phyloP scores from a whole-genome alignment of 2,888 invertebrate genomes.

The Therioaphis trifolii region DNA sequence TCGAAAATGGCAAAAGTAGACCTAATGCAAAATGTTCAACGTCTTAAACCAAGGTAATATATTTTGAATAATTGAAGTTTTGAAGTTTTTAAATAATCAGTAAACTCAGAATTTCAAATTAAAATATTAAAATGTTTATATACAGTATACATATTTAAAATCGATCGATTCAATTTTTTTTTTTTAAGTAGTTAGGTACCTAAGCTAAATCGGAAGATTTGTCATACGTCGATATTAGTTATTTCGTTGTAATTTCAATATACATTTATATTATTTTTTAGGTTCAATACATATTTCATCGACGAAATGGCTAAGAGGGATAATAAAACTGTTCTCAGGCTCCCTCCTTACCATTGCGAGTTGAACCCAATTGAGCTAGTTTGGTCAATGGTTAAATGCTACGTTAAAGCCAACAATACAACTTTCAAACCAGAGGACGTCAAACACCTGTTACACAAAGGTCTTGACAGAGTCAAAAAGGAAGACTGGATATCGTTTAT shows the following conservation, averaged over 20 bases:
- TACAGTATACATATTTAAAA: no score
- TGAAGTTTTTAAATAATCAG: not conserved
- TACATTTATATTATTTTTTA: not conserved
- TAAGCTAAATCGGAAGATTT: no score
- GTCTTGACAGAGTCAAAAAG: conserved; percentile 12
- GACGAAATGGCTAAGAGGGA: conserved; percentile 29
- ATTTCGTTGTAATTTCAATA: no score
- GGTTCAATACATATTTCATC: conserved; percentile 18
- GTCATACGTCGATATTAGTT: no score
- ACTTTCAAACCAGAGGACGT: conserved; percentile 40
- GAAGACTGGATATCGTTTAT: conserved; percentile 25
- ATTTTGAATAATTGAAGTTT: not conserved
- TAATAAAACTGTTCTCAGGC: conserved; percentile 14
- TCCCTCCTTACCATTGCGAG: no score
- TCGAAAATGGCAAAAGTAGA: conserved; percentile 39
- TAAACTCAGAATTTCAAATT: no score
- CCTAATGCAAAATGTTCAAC: conserved; percentile 31
- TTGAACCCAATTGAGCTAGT: no score
- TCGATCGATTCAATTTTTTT: no score
- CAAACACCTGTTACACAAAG: conserved; percentile 29
- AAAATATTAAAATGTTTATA: no score
- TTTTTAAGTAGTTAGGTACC: no score
- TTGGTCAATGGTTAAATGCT: conserved; percentile 34
- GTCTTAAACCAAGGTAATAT: conserved; percentile 38
- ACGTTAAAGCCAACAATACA: conserved; percentile 29